Base-by-base conservation (phyloP, 2,797 vertebrate species). In the Tachyglossus aculeatus region DNA sequence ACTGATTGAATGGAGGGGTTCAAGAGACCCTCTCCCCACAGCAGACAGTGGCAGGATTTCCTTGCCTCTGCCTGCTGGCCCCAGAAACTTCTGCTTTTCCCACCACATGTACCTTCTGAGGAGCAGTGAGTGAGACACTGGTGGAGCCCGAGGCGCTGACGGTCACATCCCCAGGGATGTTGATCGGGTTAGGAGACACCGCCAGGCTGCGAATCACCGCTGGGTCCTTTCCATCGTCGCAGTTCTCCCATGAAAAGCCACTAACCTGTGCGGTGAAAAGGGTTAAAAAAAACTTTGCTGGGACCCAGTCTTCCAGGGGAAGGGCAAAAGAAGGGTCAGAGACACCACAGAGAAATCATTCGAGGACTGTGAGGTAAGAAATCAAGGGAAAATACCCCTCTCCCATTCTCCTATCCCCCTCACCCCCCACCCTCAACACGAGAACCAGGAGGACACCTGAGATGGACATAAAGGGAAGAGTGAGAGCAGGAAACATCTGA, bases 241-340 rank as follows among this genome's bases (percentile, higher is more conserved):
- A 94, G 74, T 94, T 89, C 38, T 90, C 78, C 93, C 93, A 94
- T 24, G 80, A 67, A 82, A 94, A 94, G 54, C 55, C 77, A 55
- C 70, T 34, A 3, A 89, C 53, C 86, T 84, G 68, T 3, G 6
- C 44, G 40, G 79, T 7, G 1, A 22, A 14, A 68, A 14, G 14
- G 56, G 36, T 82, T 31, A 71, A 21, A 77, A 12, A 12, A 13
- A 15, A 5, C 0, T 24, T 1, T 0, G 3, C 47, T n/a, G n/a
- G n/a, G n/a, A n/a, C n/a, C n/a, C n/a, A n/a, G n/a, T n/a, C n/a
- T n/a, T n/a, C n/a, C n/a, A n/a, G n/a, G n/a, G n/a, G n/a, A n/a
- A n/a, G n/a, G n/a, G n/a, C n/a, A n/a, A n/a, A n/a, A n/a, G n/a
- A n/a, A n/a, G n/a, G n/a, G n/a, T n/a, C n/a, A n/a, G n/a, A n/a